Conservation (phyloP, 2,113 vertebrate genomes). For the Elephantulus edwardii region DNA sequence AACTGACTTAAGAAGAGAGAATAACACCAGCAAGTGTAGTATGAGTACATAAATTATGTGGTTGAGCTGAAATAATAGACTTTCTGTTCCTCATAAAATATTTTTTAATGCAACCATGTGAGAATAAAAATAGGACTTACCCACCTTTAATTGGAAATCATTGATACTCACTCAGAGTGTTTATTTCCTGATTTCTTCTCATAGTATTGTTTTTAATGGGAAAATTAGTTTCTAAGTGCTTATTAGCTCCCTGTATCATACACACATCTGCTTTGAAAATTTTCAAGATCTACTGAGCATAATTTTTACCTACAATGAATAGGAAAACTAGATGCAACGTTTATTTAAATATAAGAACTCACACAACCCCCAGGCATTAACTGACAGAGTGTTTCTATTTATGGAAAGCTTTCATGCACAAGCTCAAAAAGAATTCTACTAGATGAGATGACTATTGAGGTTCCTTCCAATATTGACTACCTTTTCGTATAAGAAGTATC, state of each 20-base stretch:
- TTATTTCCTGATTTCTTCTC: not conserved
- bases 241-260: not conserved
- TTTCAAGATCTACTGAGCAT: constrained; percentile 28
- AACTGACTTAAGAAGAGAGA: not conserved
- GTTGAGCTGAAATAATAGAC: not conserved
- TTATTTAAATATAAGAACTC: not conserved
- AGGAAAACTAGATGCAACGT: constrained; percentile 1
- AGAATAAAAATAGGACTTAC: not conserved
- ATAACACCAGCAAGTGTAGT: not conserved
- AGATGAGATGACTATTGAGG: not conserved
- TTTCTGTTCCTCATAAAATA: not conserved
- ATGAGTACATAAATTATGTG: not conserved
- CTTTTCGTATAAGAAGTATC: not conserved
- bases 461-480: not conserved
- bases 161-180: not conserved
- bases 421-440: not conserved
- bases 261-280: not conserved
- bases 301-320: not conserved
- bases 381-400: not conserved
- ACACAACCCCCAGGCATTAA: not conserved
- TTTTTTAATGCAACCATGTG: not conserved
- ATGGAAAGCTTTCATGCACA: not conserved
- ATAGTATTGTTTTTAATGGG: not conserved
- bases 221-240: not conserved
- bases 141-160: not conserved